phyloP scores from a whole-genome alignment of 1,140 invertebrate genomes.

The Atopsyche davidsoni region DNA sequence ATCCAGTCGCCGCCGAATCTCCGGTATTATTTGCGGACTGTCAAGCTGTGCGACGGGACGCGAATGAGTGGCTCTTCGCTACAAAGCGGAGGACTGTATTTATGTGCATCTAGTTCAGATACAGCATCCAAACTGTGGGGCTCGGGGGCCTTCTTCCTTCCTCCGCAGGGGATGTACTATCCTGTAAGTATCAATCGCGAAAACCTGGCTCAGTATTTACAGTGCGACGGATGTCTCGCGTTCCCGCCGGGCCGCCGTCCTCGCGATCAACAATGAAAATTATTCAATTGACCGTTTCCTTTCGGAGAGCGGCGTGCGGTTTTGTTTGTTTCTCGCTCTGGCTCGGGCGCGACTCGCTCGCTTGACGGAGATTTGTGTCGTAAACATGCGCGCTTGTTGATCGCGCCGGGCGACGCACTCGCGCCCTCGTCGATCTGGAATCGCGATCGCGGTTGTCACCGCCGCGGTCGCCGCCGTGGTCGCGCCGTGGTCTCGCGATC shows the following conservation, averaged over 20 bases:
- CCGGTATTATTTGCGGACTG: slow-evolving; percentile 11
- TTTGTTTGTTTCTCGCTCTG: slow-evolving; percentile 15
- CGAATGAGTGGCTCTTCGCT: slow-evolving; percentile 34
- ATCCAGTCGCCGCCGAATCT: slow-evolving; percentile 2
- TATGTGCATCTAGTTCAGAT: slow-evolving; percentile 51
- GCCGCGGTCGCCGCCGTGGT: neutral
- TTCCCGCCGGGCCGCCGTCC: neutral
- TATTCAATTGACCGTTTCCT: slow-evolving; percentile 19
- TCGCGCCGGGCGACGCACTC: neutral
- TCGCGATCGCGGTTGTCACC: neutral
- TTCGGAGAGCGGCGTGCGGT: slow-evolving; percentile 12
- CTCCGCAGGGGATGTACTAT: slow-evolving; percentile 89
- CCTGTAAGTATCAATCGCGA: slow-evolving; percentile 81
- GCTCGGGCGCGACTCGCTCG: slow-evolving; percentile 12
- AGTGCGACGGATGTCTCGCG: neutral
- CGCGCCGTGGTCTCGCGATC: neutral
- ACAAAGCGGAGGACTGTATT: slow-evolving; percentile 47
- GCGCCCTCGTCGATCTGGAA: neutral
- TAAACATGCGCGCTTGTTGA: neutral
- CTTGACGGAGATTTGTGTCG: slow-evolving; percentile 20
- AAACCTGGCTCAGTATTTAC: slow-evolving; percentile 1
- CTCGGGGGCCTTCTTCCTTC: slow-evolving; percentile 86
- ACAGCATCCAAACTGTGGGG: slow-evolving; percentile 90
- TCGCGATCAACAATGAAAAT: slow-evolving; percentile 18
- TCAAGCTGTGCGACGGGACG: slow-evolving; percentile 21